phyloP scores from a whole-genome alignment of 2,888 invertebrate genomes.

The Parnassius smintheus region DNA sequence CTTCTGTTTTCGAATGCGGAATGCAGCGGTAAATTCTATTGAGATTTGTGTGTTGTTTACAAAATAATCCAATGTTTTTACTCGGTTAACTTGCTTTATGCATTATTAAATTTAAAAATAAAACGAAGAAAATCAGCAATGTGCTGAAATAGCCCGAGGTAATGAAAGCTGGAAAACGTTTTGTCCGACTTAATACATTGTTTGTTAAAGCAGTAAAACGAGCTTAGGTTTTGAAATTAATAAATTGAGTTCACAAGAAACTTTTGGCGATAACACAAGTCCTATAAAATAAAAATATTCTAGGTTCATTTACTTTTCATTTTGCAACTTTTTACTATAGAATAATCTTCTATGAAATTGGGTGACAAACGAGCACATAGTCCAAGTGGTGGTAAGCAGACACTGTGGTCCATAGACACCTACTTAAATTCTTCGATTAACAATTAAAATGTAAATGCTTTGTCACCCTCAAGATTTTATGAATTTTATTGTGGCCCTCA shows the following conservation, averaged over 20 bases:
- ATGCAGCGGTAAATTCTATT: constrained; percentile 45
- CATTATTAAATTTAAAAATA: constrained; percentile 18
- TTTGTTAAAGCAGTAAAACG: constrained; percentile 12
- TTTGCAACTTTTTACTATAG: too few species aligned
- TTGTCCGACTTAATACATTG: constrained; percentile 12
- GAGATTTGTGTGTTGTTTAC: constrained; percentile 34
- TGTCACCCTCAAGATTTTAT: too few species aligned
- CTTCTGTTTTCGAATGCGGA: constrained; percentile 35
- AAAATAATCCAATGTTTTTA: constrained; percentile 4
- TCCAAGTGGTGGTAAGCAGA: too few species aligned
- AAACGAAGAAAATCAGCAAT: constrained; percentile 20
- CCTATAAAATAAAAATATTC: too few species aligned
- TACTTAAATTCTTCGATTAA: too few species aligned
- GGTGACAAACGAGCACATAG: too few species aligned
- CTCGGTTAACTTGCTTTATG: constrained; percentile 26
- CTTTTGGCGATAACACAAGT: too few species aligned
- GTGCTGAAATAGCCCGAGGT: constrained; percentile 6
- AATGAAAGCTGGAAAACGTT: constrained; percentile 22
- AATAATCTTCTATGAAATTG: too few species aligned
- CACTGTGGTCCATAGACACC: too few species aligned
- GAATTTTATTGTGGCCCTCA: too few species aligned
- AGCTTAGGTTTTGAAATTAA: constrained; percentile 12
- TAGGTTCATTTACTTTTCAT: too few species aligned
- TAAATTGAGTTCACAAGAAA: constrained; percentile 4
- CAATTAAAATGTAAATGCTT: too few species aligned